Conservation (phyloP, 2,888 invertebrate genomes). For the Parnassius orleans region DNA sequence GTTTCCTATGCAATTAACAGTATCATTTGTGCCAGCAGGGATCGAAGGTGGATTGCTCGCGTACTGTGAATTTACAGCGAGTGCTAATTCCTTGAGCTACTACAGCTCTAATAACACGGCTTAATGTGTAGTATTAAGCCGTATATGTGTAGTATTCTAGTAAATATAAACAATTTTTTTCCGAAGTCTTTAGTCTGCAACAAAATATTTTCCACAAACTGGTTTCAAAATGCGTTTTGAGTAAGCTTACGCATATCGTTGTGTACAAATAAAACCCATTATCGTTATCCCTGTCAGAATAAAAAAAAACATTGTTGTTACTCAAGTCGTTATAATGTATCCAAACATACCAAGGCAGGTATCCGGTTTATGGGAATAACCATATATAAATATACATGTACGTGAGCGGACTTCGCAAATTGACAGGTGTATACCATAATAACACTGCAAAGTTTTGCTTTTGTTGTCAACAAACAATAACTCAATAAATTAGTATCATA, state of each 20-base stretch:
- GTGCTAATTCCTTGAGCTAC: no score
- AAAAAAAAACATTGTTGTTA: constrained; percentile 34
- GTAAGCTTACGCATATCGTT: neutral
- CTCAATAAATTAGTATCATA: constrained; percentile 21
- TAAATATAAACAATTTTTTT: no score
- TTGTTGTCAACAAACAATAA: constrained; percentile 25
- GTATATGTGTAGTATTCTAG: no score
- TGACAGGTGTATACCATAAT: constrained; percentile 38
- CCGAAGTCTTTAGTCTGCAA: neutral
- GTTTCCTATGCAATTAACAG: no score
- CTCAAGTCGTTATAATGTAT: constrained; percentile 19
- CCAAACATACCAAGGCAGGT: constrained; percentile 40
- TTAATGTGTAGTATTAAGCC: no score
- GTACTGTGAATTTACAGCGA: no score
- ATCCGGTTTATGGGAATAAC: constrained; percentile 72
- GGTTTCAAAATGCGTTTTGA: neutral
- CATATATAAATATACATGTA: constrained; percentile 40
- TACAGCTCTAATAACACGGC: no score
- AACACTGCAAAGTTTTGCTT: constrained; percentile 17
- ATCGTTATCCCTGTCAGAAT: constrained; percentile 43
- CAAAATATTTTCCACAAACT: neutral
- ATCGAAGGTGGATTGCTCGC: no score
- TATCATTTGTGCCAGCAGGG: no score
- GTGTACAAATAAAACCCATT: constrained; percentile 42
- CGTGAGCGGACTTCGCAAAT: constrained; percentile 57